These are phyloP conservation scores for Datnioides undecimradiatus DNA, from an alignment of 2,113 vertebrate genomes.

Conservation along the genomic window DNA sequence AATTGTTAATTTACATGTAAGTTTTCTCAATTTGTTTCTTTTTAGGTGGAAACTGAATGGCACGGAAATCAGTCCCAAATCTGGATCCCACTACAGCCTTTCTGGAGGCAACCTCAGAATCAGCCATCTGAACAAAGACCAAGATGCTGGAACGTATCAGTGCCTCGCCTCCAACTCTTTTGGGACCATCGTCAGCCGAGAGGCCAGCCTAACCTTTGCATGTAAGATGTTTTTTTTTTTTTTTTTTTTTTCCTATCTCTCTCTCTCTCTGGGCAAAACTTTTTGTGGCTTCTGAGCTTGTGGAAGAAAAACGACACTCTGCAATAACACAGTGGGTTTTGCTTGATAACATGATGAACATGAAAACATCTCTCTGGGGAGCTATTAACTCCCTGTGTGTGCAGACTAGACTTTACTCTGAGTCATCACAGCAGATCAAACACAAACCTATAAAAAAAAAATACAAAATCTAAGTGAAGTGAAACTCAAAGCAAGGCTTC, in stretches of 20 bases:
- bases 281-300: constrained; percentile 19
- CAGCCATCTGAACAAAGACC: constrained; percentile 91
- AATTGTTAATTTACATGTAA: constrained; percentile 32
- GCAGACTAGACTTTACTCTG: constrained; percentile 25
- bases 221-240: constrained; percentile 88
- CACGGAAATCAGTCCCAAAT: constrained; percentile 87
- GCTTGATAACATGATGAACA: constrained; percentile 49
- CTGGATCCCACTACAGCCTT: constrained; percentile 92
- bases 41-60: constrained; percentile 96
- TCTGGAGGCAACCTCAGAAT: constrained; percentile 94
- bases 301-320: constrained; percentile 18
- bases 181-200: constrained; percentile 94
- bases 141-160: constrained; percentile 93
- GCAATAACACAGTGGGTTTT: constrained; percentile 15
- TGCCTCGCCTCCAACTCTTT: constrained; percentile 95
- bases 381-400: constrained; percentile 36
- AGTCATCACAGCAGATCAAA: constrained; percentile 41
- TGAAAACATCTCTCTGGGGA: constrained; percentile 53
- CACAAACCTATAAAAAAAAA: constrained; percentile 2
- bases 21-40: background rate
- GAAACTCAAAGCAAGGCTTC: background rate
- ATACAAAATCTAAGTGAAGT: constrained; percentile 6
- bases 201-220: constrained; percentile 94
- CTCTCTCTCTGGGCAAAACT: constrained; percentile 26
- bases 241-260: too few relatives aligned